Conservation (phyloP, 1,140 invertebrate species). For the Carcinoscorpius rotundicauda region DNA sequence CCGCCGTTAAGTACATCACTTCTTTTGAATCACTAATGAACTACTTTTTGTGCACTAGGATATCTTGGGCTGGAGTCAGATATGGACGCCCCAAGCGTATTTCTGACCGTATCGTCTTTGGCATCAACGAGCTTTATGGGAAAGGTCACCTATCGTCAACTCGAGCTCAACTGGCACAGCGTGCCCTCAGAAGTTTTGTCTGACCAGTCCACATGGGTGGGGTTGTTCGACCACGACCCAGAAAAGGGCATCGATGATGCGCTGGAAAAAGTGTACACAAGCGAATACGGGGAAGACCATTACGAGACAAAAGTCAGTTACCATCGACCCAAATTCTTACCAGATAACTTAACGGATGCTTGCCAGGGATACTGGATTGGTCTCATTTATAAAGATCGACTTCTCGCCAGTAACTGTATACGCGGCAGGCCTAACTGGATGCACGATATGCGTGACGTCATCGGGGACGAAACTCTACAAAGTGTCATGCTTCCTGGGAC, state of each 20-base stretch:
- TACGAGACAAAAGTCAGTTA: slow-evolving; percentile 17
- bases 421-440: slow-evolving; percentile 40
- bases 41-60: no score
- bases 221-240: slow-evolving; percentile 28
- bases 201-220: slow-evolving; percentile 27
- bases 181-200: slow-evolving; percentile 7
- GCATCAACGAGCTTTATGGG: slow-evolving; percentile 10
- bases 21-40: no score
- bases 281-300: slow-evolving; percentile 12
- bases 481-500: slow-evolving; percentile 51
- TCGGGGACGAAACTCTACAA: slow-evolving; percentile 42
- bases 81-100: not conserved
- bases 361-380: slow-evolving; percentile 39
- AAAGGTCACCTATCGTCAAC: slow-evolving; percentile 17
- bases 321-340: slow-evolving; percentile 16
- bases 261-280: slow-evolving; percentile 20
- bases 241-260: slow-evolving; percentile 13
- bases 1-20: no score
- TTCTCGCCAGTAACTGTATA: slow-evolving; percentile 43
- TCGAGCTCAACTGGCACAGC: slow-evolving; percentile 26
- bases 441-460: not conserved
- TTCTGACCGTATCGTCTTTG: slow-evolving; percentile 23
- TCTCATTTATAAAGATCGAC: slow-evolving; percentile 36
- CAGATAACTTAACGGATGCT: slow-evolving; percentile 20
- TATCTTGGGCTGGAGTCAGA: no score